Conservation (phyloP, 1,140 invertebrate genomes). For the Adelges cooleyi region DNA sequence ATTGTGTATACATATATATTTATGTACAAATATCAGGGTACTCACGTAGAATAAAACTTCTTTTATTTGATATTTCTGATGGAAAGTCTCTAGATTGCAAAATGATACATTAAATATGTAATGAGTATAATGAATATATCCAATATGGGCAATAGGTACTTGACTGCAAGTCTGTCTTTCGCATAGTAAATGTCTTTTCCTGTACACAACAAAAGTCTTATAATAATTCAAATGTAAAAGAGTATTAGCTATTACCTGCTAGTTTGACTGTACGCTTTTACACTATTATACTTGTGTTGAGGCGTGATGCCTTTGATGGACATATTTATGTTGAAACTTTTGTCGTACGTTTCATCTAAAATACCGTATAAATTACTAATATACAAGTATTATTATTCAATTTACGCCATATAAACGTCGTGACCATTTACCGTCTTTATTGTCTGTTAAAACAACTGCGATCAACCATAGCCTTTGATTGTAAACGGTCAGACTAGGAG, state of each 20-base stretch:
- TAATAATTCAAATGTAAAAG: not conserved
- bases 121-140: slow-evolving; percentile 75
- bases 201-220: slow-evolving; percentile 35
- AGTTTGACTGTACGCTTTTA: not conserved
- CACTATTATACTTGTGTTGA: not conserved
- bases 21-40: slow-evolving; percentile 36
- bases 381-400: not conserved
- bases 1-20: not conserved
- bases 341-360: slow-evolving; percentile 28
- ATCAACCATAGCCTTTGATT: slow-evolving; percentile 89
- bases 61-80: slow-evolving; percentile 67
- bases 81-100: slow-evolving; percentile 69
- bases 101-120: slow-evolving; percentile 78
- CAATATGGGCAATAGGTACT: slow-evolving; percentile 76
- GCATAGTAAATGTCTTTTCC: slow-evolving; percentile 70
- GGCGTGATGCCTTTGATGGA: slow-evolving; percentile 1
- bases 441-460: slow-evolving; percentile 69
- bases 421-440: slow-evolving; percentile 59
- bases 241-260: not conserved
- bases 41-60: slow-evolving; percentile 83
- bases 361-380: not conserved
- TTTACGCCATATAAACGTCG: not conserved
- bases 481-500: slow-evolving; percentile 72
- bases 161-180: slow-evolving; percentile 72
- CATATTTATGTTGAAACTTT: slow-evolving; percentile 24